Percentiles rank a stretch among this genome's conserved stretches.
Conservation (phyloP, 2,113 vertebrate species). For the Perognathus longimembris region DNA sequence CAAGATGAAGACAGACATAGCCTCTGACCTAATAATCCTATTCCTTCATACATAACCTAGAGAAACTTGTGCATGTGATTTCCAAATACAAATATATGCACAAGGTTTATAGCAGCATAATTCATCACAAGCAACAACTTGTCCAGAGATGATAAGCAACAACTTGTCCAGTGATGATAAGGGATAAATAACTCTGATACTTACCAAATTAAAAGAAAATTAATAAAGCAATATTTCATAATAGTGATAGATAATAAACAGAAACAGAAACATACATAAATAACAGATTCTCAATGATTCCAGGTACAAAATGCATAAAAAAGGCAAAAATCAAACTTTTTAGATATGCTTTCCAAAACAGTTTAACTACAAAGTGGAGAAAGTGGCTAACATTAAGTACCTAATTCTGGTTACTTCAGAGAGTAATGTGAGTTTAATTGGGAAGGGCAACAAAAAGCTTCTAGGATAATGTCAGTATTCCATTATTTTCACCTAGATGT, state of each 20-base stretch:
- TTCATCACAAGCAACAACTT: constrained; percentile 33
- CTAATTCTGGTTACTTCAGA: constrained; percentile 13
- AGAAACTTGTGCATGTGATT: constrained; percentile 1
- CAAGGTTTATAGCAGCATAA: neutral
- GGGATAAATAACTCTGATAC: constrained; percentile 26
- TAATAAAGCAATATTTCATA: constrained; percentile 34
- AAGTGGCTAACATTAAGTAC: neutral
- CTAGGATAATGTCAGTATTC: neutral
- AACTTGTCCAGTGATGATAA: neutral
- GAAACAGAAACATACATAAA: constrained; percentile 49
- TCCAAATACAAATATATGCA: neutral
- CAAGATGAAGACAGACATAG: constrained; percentile 3
- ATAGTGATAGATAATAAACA: constrained; percentile 28
- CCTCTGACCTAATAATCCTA: neutral
- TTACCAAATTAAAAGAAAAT: constrained; percentile 25
- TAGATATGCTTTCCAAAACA: neutral
- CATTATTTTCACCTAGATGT: neutral
- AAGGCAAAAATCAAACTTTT: constrained; percentile 12
- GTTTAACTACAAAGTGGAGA: constrained; percentile 34
- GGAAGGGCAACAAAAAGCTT: neutral
- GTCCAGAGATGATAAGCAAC: neutral
- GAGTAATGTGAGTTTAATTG: neutral
- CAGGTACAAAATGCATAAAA: constrained; percentile 18
- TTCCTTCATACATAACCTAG: neutral
- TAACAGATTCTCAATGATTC: neutral